Base-by-base conservation (phyloP, 2,113 vertebrate genomes). In the Oreotragus oreotragus region DNA sequence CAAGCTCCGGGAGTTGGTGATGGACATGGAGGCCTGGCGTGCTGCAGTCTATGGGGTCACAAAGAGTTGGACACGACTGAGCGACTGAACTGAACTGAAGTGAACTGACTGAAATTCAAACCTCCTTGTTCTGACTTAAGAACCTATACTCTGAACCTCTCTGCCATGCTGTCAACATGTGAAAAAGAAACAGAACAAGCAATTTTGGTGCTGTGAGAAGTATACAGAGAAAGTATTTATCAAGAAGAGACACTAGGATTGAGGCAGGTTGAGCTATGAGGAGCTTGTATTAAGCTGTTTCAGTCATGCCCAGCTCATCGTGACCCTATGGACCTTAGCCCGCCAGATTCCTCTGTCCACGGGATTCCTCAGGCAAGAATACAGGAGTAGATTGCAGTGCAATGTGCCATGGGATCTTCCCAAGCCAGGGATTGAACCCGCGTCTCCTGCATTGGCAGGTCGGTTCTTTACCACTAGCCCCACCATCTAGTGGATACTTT, bases 401-500 rank as follows among this genome's bases (percentile, higher is more conserved):
- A 0, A 36, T 70, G 17, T 70, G n/a, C 64, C 64, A 36, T 3
- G 64, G n/a, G 17, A 36, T 70, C n/a, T 36, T 36, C 19, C 62
- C 4, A 70, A 36, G 2, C n/a, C 64, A 70, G n/a, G n/a, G 9
- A 70, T 70, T 9, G n/a, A 70, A 70, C n/a, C 9, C 2, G 0
- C 0, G 0, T 23, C 64, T 70, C n/a, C n/a, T 70, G 17, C n/a
- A 23, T 6, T 70, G n/a, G 64, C 9, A 70, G 9, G n/a, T 70
- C 2, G 4, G 64, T 12, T 70, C 64, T 36, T 70, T 12, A 70
- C 1, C n/a, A 66, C 8, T 19, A 66, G 33, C 17, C 64, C 33
- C 17, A 36, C 64, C 19, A 36, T 70, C 16, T 45, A 70, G 19
- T 81, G 5, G 27, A 28, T 23, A 27, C 15, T 79, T 79, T 45